phyloP scores from a whole-genome alignment of 92 coral and sea anemone genomes.

The Phenganax subtilis region DNA sequence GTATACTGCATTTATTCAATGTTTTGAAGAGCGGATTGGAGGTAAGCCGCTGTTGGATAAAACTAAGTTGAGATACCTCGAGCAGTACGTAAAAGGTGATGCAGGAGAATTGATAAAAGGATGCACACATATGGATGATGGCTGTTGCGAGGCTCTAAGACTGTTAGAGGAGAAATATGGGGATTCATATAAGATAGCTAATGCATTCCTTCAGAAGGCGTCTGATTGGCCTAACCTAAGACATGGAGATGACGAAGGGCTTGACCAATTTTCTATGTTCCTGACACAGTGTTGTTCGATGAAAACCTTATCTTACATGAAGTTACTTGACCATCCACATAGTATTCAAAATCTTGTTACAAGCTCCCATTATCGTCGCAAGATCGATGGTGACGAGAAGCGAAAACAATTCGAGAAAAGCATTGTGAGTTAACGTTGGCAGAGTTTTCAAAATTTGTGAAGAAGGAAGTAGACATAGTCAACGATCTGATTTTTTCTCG shows the following conservation, averaged over 20 bases:
- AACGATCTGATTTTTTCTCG: not conserved
- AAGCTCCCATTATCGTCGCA: not conserved
- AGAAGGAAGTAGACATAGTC: not conserved
- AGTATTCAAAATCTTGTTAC: not conserved
- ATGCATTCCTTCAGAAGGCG: conserved; percentile 1
- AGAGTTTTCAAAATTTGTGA: not conserved
- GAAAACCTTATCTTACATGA: conserved; percentile 2
- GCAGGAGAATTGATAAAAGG: not conserved
- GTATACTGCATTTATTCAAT: not conserved
- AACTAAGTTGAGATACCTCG: not conserved
- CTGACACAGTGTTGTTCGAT: conserved; percentile 2
- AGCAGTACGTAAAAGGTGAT: not conserved
- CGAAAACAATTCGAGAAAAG: not conserved
- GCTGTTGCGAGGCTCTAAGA: not conserved
- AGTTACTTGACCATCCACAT: not conserved
- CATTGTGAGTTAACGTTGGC: not conserved
- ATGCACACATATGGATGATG: conserved; percentile 12
- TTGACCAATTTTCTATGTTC: not conserved
- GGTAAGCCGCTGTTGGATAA: not conserved
- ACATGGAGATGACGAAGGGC: not conserved
- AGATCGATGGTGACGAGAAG: not conserved
- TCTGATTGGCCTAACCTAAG: conserved; percentile 11
- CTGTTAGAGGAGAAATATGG: conserved; percentile 5
- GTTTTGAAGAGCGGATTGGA: not conserved
- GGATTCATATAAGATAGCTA: conserved; percentile 9